Base-by-base conservation (phyloP, 2,888 invertebrate genomes). In the Tenodera sinensis region DNA sequence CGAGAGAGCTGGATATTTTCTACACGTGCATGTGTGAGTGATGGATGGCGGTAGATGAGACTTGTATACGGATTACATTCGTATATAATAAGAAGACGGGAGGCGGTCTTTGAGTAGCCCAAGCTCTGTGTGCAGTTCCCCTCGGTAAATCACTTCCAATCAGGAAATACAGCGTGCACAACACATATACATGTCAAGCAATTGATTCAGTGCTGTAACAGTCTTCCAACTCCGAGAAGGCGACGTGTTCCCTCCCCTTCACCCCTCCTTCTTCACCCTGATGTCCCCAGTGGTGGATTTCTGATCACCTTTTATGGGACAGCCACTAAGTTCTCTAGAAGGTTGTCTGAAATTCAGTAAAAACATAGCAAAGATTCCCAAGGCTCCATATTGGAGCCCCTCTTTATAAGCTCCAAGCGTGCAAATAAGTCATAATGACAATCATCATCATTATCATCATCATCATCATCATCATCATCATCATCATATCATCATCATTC, bases 141-240 rank as follows among this genome's bases (percentile, higher is more conserved):
- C 83, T 47, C 84, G 42, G 83, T 88, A 90, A 90, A 90, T 90
- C 90, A 90, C 88, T 89, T 82, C 81, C 88, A 90, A 89, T 90
- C 90, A 85, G 89, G 90, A 89, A 87, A 90, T 86, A 88, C 90
- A 89, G 83, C 87, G 84, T 82, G 83, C 89, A 89, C 85, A 83
- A 27, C 81, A 84, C 89, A 89, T 85, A 85, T 84, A 85, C 85
- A 85, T 89, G 90, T 90, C 90, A 90, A 82, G 84, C 88, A 90
- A 89, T 90, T 90, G 90, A 90, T 90, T 90, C 90, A 90, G 84
- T 90, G 88, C 90, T 83, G 34, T 85, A 90, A 90, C 90, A 89
- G 90, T 90, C 90, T 87, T 71, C 89, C 89, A 84, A 71, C 83
- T 88, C 85, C 85, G 25, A 27, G 82, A 28, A 81, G 27, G 28